Base-by-base conservation (phyloP, 2,113 vertebrate genomes). In the Phyllostomus hastatus region DNA sequence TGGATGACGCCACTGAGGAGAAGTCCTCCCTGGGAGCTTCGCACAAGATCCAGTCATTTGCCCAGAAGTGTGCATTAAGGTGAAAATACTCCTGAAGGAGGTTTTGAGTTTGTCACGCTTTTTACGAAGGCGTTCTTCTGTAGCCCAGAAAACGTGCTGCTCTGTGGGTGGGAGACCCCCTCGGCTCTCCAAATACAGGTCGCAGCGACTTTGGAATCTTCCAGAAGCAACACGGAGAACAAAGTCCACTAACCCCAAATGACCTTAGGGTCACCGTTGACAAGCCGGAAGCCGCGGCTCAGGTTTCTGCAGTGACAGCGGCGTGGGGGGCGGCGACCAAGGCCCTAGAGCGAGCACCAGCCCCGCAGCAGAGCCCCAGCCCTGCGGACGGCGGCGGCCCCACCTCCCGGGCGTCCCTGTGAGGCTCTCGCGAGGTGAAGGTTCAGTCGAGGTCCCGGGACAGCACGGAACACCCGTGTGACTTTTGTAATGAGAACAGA, bases 1-100 rank as follows among this genome's bases (percentile, higher is more conserved):
- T 7, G 10, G 22, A 7, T 9, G 28, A 46, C 1, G 2, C 33
- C 17, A 0, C 10, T 3, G 3, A 33, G 16, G 11, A 26, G 43
- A 41, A 17, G 20, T 20, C 33, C 19, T 6, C 35, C 50, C 41
- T 61, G 20, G 26, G 11, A 61, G 3, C 57, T 38, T 14, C 33
- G 31, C 5, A 9, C 2, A 46, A 46, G 31, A 12, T 7, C 3
- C 35, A 1, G 28, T 50, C 1, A 5, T 20, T 50, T 22, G 10
- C 86, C 70, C 22, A n/a, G 19, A 46, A 5, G 28, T 73, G 5
- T 19, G 2, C 48, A 4, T 61, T 35, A 57, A 43, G 41, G 11
- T 31, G 22, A 14, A 76, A 19, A 12, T 24, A 2, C 67, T 83
- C 59, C 46, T 43, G 38, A n/a, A 67, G 41, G 46, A 35, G 26